These are phyloP conservation scores for Drosophila ambigua DNA, from an alignment of 1,140 invertebrate genomes.

Conservation along the genomic window DNA sequence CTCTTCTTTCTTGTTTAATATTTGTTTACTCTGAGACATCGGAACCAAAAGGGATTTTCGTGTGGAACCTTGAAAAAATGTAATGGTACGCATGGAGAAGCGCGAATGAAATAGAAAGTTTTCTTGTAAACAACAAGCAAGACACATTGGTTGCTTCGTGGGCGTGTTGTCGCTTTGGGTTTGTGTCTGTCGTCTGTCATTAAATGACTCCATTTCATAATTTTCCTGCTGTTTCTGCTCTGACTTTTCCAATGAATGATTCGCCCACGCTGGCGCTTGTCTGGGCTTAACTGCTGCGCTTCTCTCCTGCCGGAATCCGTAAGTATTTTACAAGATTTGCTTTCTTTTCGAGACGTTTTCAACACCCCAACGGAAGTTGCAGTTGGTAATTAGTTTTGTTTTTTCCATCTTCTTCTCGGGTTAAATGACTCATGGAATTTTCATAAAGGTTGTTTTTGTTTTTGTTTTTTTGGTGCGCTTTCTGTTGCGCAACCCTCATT, in stretches of 20 bases:
- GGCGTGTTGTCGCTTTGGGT: constrained; percentile 24
- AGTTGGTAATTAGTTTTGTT: constrained; percentile 65
- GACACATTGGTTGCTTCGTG: constrained; percentile 14
- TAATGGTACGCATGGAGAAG: constrained; percentile 35
- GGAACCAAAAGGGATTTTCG: too few species aligned
- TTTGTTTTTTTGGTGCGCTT: constrained; percentile 8
- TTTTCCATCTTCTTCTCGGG: constrained; percentile 26
- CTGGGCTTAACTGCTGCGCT: constrained; percentile 34
- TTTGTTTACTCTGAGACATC: too few species aligned
- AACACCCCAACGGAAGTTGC: constrained; percentile 63
- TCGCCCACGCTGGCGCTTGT: constrained; percentile 50
- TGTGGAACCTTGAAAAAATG: constrained; percentile 45
- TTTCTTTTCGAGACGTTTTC: constrained; percentile 41
- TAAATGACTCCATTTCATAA: constrained; percentile 75
- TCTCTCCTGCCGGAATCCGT: constrained; percentile 9
- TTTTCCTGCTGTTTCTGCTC: constrained; percentile 42
- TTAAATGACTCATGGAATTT: constrained; percentile 75
- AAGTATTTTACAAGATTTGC: constrained; percentile 24
- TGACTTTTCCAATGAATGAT: constrained; percentile 62
- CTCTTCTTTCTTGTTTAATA: too few species aligned
- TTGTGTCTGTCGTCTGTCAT: constrained; percentile 50
- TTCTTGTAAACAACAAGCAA: constrained; percentile 19
- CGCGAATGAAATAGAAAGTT: constrained; percentile 48
- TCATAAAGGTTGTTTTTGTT: background rate
- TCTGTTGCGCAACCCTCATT: constrained; percentile 53